A percentile compares a stretch with the other conserved stretches of the same genome.
Conservation (phyloP, 2,888 invertebrate genomes). For the Omphaloscelis lunosa region DNA sequence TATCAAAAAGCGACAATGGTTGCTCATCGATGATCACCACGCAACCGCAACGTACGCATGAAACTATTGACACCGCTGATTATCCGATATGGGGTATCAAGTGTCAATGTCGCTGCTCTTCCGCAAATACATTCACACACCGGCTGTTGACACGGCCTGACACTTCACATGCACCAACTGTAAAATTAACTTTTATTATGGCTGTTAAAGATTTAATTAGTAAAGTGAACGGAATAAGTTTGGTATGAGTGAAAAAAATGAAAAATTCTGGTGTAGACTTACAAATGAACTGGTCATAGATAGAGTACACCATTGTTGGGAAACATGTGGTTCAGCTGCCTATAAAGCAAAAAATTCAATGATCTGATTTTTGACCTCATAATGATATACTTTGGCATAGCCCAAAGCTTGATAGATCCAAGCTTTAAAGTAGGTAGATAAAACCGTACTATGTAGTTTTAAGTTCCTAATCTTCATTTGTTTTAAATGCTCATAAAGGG, state of each 20-base stretch:
- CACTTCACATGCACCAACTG: conserved; percentile 66
- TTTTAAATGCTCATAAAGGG: not conserved
- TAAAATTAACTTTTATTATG: conserved; percentile 45
- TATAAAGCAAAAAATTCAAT: not conserved
- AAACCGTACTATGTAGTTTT: no score
- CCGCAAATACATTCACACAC: conserved; percentile 77
- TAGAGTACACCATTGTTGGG: not conserved
- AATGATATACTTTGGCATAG: not conserved
- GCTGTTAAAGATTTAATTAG: conserved; percentile 38
- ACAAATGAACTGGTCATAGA: not conserved
- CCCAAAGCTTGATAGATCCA: not conserved
- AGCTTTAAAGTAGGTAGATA: not conserved
- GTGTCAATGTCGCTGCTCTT: conserved; percentile 68
- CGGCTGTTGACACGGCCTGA: conserved; percentile 70
- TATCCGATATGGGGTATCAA: conserved; percentile 70
- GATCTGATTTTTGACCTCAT: not conserved
- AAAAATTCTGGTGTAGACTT: not conserved
- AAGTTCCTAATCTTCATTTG: not conserved
- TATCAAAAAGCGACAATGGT: conserved; percentile 53
- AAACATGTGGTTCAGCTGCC: not conserved
- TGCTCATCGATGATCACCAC: conserved; percentile 70
- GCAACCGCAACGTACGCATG: conserved; percentile 71
- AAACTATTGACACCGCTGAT: conserved; percentile 40
- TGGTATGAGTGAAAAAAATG: not conserved
- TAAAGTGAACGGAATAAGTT: not conserved